Conservation (phyloP, 2,888 invertebrate species). For the Chrysina gloriosa region DNA sequence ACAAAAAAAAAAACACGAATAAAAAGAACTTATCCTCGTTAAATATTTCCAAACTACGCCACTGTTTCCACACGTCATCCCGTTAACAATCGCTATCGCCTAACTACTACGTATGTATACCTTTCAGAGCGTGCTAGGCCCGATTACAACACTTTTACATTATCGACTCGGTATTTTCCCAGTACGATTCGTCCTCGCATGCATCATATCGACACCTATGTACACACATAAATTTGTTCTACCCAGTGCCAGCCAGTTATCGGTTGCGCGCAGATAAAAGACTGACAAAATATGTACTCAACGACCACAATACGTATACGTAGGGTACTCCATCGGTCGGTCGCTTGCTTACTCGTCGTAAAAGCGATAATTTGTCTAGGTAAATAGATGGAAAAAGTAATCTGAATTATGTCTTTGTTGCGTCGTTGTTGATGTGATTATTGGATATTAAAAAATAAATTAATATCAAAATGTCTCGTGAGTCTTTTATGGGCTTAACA, state of each 20-base stretch:
- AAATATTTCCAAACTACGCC: not conserved
- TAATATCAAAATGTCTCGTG: too few species aligned
- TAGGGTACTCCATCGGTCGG: too few species aligned
- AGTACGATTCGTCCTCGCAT: too few species aligned
- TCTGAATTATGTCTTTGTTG: too few species aligned
- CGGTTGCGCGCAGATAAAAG: not conserved
- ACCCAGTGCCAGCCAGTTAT: not conserved
- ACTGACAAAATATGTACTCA: not conserved
- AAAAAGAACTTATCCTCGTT: not conserved
- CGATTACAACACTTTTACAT: not conserved
- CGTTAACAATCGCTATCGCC: not conserved
- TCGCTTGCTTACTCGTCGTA: not conserved
- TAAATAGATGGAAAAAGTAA: too few species aligned
- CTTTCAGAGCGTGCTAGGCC: not conserved
- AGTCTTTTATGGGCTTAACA: too few species aligned
- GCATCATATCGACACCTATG: not conserved
- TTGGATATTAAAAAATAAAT: too few species aligned
- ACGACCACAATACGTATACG: too few species aligned
- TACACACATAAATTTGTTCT: not conserved
- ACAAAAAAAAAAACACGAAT: too few species aligned
- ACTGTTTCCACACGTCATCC: not conserved
- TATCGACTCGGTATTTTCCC: too few species aligned
- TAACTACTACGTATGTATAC: not conserved
- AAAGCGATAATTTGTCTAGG: too few species aligned
- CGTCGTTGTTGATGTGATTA: too few species aligned